Conservation (phyloP, 1,140 invertebrate genomes). For the Aporrectodea caliginosa region DNA sequence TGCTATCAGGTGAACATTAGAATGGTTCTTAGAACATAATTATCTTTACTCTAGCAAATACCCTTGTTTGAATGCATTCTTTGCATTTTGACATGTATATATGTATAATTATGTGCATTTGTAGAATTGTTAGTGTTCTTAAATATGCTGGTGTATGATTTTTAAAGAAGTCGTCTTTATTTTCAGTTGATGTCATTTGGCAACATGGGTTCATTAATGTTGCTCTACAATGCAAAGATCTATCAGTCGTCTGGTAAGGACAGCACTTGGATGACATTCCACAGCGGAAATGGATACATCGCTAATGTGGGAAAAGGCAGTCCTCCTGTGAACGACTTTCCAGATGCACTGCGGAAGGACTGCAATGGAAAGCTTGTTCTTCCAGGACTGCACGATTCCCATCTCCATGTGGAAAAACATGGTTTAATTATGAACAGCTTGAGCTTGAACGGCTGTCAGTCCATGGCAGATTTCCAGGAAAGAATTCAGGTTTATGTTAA, state of each 20-base stretch:
- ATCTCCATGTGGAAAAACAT: slow-evolving; percentile 17
- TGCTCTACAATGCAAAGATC: background rate
- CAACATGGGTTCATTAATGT: background rate
- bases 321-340: background rate
- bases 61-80: too few species aligned
- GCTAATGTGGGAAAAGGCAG: background rate
- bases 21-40: too few species aligned
- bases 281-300: background rate
- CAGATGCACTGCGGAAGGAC: background rate
- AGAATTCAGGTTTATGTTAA: background rate
- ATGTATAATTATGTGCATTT: too few species aligned
- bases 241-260: background rate
- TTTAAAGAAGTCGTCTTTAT: too few species aligned
- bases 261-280: background rate
- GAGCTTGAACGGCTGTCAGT: background rate
- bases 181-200: too few species aligned
- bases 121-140: too few species aligned
- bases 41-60: too few species aligned
- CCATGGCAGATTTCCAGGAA: slow-evolving; percentile 13
- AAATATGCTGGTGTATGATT: too few species aligned
- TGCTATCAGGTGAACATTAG: too few species aligned
- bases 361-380: slow-evolving; percentile 9
- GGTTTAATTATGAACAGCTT: background rate
- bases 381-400: slow-evolving; percentile 24
- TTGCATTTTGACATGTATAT: too few species aligned